Evolutionary conservation across 2,797 vertebrate species (phyloP), one percentile per base, ranked within the genome.

Genomic region (Enteromius paludinosus): DNA sequence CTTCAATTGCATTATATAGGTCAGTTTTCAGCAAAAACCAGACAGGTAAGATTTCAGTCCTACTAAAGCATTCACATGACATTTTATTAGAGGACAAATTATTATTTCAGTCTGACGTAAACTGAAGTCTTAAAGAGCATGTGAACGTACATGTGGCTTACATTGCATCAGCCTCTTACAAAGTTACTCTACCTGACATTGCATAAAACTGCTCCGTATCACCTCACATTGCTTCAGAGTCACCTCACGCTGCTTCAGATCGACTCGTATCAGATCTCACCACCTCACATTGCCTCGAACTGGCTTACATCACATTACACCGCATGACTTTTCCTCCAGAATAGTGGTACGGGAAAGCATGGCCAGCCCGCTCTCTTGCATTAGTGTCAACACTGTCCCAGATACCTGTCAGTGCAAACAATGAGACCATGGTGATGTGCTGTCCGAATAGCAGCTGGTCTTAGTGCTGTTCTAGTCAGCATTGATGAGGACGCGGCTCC

Each of bases 331-430:
- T 14, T 66, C 64, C 69, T 82, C 71, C 17, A 30, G 41, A 76
- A 76, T 66, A 23, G 25, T 45, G 10, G 15, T 52, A 69, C 11
- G 38, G 64, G 9, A 68, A 68, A 59, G 45, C 49, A 15, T 33
- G 18, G 25, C 49, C 72, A 69, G 47, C 33, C 62, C 54, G 11
- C 49, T 33, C 28, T 11, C 11, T 75, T 76, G 35, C 72, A 66
- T 74, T 47, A 74, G 70, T 43, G 61, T 74, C 70, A 82, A 49
- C 47, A 54, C 61, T 74, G 70, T 74, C 61, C 47, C 47, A 64
- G 71, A 66, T 66, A 74, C 61, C 79, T 82, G 45, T 74, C 79
- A 78, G 9, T 69, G 54, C 38, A 69, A 30, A 71, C 65, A 62
- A n/a, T 71, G 45, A 78, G 74, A 59, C 56, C 38, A 41, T 78